Base-by-base conservation (phyloP, 2,888 invertebrate genomes). In the Actias luna region DNA sequence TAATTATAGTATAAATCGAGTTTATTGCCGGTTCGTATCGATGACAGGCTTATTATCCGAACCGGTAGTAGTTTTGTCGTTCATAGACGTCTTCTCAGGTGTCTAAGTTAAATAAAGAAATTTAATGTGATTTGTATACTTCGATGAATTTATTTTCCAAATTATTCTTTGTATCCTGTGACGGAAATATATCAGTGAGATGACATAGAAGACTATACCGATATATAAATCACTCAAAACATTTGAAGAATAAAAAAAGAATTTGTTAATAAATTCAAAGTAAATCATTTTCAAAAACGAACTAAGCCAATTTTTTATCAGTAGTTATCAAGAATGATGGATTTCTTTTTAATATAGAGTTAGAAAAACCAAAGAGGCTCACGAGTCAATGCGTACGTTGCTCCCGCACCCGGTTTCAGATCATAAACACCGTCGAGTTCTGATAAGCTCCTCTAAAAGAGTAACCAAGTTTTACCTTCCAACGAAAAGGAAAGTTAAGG, bases 391-490 rank as follows among this genome's bases (percentile, higher is more conserved):
- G 78, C 82, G 70, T 65, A 74, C 73, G 78, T 77, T 82, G 79
- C 79, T 80, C 78, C 79, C 73, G 75, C 75, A 74, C 77, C 74
- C 75, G 71, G 74, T 74, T 80, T 76, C 79, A 78, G 82, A 80
- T 84, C 84, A 84, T 85, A 87, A 87, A 86, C 85, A 85, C 81
- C 73, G 76, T 72, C 67, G 79, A 76, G 80, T 80, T 82, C 81
- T 80, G 85, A 84, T 86, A 86, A 86, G 83, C 82, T 76, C 71
- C 70, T 75, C 72, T 79, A 80, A 80, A 83, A 82, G 79, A 70
- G 67, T 66, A 72, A 63, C 58, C 69, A 73, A 65, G 71, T 69
- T 62, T 65, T 67, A 68, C 65, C 69, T 67, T 65, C 69, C 66
- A 61, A 64, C 64, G 64, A 65, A 65, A 69, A 65, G 64, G 58